Evolutionary conservation across 1,140 invertebrate species (phyloP).

Genomic region (Solenopsis invicta): DNA sequence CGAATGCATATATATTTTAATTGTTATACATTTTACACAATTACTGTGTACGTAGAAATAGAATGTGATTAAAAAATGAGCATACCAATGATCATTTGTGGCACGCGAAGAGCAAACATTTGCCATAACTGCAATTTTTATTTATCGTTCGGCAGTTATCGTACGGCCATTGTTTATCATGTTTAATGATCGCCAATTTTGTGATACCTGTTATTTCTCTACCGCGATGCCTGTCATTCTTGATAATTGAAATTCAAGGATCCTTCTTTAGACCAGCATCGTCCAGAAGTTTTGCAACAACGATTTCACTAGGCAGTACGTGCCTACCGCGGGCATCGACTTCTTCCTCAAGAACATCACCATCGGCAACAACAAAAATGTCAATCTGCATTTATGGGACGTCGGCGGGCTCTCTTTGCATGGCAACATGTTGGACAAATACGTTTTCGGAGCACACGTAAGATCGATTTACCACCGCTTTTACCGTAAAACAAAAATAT

Average conservation of each 20-base stretch:
- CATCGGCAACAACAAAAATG: constrained; percentile 90
- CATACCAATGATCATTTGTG: background rate
- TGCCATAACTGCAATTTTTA: background rate
- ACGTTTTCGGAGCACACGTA: constrained; percentile 93
- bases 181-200: background rate
- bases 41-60: background rate
- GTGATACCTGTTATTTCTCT: background rate
- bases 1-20: background rate
- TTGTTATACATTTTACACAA: background rate
- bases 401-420: constrained; percentile 92
- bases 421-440: constrained; percentile 94
- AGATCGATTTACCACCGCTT: constrained; percentile 71
- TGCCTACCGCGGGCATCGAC: constrained; percentile 93
- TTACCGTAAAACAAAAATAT: background rate
- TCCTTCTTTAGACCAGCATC: constrained; percentile 89
- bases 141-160: background rate
- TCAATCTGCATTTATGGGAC: constrained; percentile 94
- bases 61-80: background rate
- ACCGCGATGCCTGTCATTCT: constrained; percentile 45
- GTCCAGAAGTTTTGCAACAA: constrained; percentile 91
- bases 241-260: constrained; percentile 68
- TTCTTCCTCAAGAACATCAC: constrained; percentile 92
- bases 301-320: constrained; percentile 92
- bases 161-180: background rate
- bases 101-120: background rate